Evolutionary conservation across 2,888 invertebrate species (phyloP).

Genomic region (Heliconius hortense): DNA sequence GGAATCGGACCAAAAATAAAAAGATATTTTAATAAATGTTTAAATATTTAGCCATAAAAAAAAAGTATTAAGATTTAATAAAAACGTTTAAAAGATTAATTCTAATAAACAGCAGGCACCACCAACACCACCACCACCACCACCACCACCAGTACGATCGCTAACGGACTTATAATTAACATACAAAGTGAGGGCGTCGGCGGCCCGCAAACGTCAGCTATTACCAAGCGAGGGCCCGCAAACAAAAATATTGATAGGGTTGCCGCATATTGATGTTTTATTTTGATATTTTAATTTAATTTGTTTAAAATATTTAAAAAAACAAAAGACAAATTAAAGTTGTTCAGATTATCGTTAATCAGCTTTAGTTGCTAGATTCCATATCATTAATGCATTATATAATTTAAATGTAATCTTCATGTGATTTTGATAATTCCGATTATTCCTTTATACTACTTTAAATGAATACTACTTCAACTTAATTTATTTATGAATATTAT

Average conservation of each 20-base stretch:
- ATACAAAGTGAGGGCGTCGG: slow-evolving; percentile 34
- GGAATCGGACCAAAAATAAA: too few relatives aligned
- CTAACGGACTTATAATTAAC: slow-evolving; percentile 38
- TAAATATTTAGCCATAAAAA: not conserved
- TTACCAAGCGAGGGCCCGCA: slow-evolving; percentile 55
- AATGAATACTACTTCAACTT: too few relatives aligned
- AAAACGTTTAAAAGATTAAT: slow-evolving; percentile 14
- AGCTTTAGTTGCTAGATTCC: too few relatives aligned
- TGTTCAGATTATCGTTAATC: too few relatives aligned
- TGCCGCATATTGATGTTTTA: not conserved
- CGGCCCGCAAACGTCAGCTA: slow-evolving; percentile 47
- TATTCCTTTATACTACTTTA: too few relatives aligned
- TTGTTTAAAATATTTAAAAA: too few relatives aligned
- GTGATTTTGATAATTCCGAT: too few relatives aligned
- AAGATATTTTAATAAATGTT: not conserved
- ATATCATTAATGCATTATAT: too few relatives aligned
- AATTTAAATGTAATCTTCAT: too few relatives aligned
- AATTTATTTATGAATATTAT: too few relatives aligned
- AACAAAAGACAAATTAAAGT: too few relatives aligned
- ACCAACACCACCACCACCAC: too few relatives aligned
- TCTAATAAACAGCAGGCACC: slow-evolving; percentile 21
- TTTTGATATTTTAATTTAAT: not conserved
- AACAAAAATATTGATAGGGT: slow-evolving; percentile 28
- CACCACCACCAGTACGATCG: not conserved
- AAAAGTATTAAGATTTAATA: not conserved